Percentiles rank a stretch among this genome's conserved stretches.
These are phyloP conservation scores for Eriosoma lanigerum DNA, from an alignment of 1,140 invertebrate species.

Conservation along the genomic window DNA sequence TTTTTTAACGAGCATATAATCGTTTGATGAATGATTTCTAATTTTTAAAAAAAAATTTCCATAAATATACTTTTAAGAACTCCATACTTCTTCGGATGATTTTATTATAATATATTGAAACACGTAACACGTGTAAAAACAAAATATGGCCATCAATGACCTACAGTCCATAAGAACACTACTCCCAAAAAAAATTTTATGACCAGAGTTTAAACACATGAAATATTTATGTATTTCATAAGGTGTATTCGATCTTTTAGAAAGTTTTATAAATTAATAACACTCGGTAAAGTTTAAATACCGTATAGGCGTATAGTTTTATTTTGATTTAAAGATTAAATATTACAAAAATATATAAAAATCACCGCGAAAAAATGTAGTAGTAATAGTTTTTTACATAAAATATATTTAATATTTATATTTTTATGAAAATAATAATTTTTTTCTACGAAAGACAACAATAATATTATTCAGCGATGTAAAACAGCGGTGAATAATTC, in stretches of 20 bases:
- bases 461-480: no score
- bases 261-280: neutral
- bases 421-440: no score
- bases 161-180: no score
- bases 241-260: neutral
- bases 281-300: conserved; percentile 10
- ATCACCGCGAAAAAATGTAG: neutral
- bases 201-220: conserved; percentile 3
- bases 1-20: neutral
- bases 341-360: neutral
- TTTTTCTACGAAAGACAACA: no score
- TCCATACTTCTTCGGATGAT: no score
- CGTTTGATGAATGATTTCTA: neutral
- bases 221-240: neutral
- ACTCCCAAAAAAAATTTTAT: neutral
- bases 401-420: no score
- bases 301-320: neutral
- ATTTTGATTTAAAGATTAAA: neutral
- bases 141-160: neutral
- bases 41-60: no score
- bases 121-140: neutral
- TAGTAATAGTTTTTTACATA: no score
- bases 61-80: no score
- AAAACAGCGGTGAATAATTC: no score
- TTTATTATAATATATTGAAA: no score